Base-by-base conservation (phyloP, 37 sponge, comb jelly and placozoan genomes). In the Mnemiopsis leidyi region DNA sequence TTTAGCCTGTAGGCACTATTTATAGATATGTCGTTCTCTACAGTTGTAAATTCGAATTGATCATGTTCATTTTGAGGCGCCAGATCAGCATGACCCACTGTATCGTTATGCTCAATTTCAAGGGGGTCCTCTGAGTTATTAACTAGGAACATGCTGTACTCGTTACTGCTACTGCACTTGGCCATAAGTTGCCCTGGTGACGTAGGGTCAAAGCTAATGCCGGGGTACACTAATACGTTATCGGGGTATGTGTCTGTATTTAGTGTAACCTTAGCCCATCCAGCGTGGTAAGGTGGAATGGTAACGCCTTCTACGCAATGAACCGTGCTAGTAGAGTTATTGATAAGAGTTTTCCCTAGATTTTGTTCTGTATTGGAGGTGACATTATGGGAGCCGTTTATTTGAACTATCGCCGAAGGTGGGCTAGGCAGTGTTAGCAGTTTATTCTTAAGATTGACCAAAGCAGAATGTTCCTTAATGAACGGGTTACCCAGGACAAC, bases 401-500 rank as follows among this genome's bases (percentile, higher is more conserved):
- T 77, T 31, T 2, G 21, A 32, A 77, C 79, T 31, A 36, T 33
- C 18, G 32, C 18, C 20, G 79, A 20, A 2, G 33, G 35, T 1
- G 16, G 36, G 18, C 21, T 18, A 1, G 79, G 79, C 0, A 77
- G 1, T 20, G 35, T 77, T 3, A 77, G 0, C 30, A 1, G 33
- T 32, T 77, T 28, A 32, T 77, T 5, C 16, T 77, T 77, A 1
- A 77, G 1, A 32, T 77, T 32, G 2, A 77, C 35, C 20, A 34
- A 32, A 33, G 35, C 79, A 16, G 1, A 2, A 77, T 77, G 32
- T 1, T 77, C 79, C 3, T 32, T 33, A 77, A 77, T 77, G 18
- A 77, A 77, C 1, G 79, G 79, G 36, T 31, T 77, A 33, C 79
- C 79, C 35, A 77, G 36, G 9, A 77, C 79, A 32, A 77, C 35